Base-by-base conservation (phyloP, 2,113 vertebrate genomes). In the Oreocharis arfaki region DNA sequence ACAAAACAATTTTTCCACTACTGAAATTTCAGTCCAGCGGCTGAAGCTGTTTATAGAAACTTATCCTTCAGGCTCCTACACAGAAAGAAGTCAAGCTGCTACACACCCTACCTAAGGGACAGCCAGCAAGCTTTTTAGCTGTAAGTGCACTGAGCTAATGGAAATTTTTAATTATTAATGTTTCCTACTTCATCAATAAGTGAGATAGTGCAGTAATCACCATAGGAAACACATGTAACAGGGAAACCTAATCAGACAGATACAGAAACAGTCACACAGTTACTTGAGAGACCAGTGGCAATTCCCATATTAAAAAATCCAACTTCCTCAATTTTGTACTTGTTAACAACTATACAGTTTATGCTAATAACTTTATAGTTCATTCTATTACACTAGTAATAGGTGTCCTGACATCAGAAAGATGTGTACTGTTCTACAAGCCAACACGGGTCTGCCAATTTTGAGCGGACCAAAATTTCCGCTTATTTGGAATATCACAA, bases 151-250 rank as follows among this genome's bases (percentile, higher is more conserved):
- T 74, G 59, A 94, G 42, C 64, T 86, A 95, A 93, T 95, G 64
- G 37, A 90, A 86, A 59, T 4, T 80, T 90, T 93, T 21, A 88
- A 93, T 93, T 80, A 94, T 93, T 96, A 83, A 80, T 91, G 83
- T 80, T 92, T 80, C 78, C 71, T 64, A 56, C 75, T 74, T 89
- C 61, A 75, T 95, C 86, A 90, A 93, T 84, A 87, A 92, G 70
- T 84, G 13, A 94, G 64, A 74, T 10, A 41, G 44, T 17, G 21
- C 39, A 93, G 67, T 74, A 59, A 68, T 53, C 65, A 57, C 59
- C 80, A 46, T 42, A 90, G 39, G 39, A 83, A 94, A 78, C n/a
- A 69, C 8, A 39, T 8, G 39, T 77, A 85, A 73, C 33, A 91
- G 24, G 52, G 56, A 90, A 85, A 63, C 24, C 37, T 92, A 28